A percentile compares a stretch with the other conserved stretches of the same genome.
These are phyloP conservation scores for Onychorhynchus coronatus DNA, from an alignment of 2,113 vertebrate genomes.

Conservation along the genomic window DNA sequence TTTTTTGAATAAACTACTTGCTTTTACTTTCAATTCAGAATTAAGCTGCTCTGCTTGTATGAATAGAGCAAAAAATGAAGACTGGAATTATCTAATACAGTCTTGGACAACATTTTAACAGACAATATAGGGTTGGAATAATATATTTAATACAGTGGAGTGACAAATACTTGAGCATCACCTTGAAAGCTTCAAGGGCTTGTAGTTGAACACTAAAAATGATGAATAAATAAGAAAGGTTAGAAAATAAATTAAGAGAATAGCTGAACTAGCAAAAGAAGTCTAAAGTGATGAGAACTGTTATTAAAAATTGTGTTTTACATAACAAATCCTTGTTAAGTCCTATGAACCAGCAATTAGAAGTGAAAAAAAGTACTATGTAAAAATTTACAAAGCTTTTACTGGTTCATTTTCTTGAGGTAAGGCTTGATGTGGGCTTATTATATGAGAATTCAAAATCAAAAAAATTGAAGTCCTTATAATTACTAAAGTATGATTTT, in stretches of 20 bases:
- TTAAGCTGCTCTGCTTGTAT: not conserved
- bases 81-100: not conserved
- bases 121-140: not conserved
- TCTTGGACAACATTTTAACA: not conserved
- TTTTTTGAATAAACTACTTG: conserved; percentile 4
- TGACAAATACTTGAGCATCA: not conserved
- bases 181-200: not conserved
- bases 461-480: not conserved
- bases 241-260: not conserved
- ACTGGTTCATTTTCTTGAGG: not conserved
- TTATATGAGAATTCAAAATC: not conserved
- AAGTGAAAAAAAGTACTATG: not conserved
- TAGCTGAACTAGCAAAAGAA: not conserved
- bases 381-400: not conserved
- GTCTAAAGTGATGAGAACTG: not conserved
- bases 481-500: not conserved
- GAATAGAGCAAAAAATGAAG: not conserved
- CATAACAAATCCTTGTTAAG: not conserved
- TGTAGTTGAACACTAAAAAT: not conserved
- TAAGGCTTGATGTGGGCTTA: not conserved
- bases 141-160: not conserved
- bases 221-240: not conserved
- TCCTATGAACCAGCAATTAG: not conserved
- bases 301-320: not conserved
- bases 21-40: conserved; percentile 12